Evolutionary conservation across 35 echinoderm and acorn worm species (phyloP).

Genomic region (Ophiothrix spiculata): DNA sequence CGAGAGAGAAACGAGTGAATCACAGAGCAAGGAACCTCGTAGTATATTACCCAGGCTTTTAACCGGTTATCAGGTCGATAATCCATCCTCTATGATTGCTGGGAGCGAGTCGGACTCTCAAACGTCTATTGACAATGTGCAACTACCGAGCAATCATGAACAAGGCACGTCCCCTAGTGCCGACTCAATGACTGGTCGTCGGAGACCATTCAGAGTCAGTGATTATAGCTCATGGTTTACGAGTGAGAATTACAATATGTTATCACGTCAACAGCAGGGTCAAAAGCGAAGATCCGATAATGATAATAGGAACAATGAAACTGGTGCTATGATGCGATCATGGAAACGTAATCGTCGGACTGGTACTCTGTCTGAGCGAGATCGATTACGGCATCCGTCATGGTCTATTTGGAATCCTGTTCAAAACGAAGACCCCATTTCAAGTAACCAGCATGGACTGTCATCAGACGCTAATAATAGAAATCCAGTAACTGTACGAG

Average conservation of each 20-base stretch:
- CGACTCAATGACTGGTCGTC: background rate
- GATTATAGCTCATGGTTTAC: conserved; percentile 38
- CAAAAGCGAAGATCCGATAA: background rate
- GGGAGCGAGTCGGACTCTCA: background rate
- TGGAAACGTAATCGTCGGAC: background rate
- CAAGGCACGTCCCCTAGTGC: background rate
- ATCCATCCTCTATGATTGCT: background rate
- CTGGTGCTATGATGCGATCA: background rate
- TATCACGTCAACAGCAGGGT: conserved; percentile 15
- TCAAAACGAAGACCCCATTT: background rate
- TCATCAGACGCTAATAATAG: background rate
- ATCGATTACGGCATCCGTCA: background rate
- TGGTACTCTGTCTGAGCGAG: background rate
- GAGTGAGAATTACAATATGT: conserved; percentile 17
- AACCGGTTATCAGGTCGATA: background rate
- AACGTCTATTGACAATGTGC: background rate
- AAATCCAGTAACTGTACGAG: background rate
- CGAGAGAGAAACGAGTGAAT: background rate
- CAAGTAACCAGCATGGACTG: background rate
- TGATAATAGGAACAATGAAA: conserved; percentile 9
- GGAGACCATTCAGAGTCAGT: conserved; percentile 14
- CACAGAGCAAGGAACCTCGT: background rate
- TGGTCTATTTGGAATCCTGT: background rate
- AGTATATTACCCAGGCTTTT: background rate
- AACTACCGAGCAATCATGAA: background rate